These are phyloP conservation scores for Micronisus gabar DNA, from an alignment of 2,113 vertebrate genomes.

Conservation along the genomic window DNA sequence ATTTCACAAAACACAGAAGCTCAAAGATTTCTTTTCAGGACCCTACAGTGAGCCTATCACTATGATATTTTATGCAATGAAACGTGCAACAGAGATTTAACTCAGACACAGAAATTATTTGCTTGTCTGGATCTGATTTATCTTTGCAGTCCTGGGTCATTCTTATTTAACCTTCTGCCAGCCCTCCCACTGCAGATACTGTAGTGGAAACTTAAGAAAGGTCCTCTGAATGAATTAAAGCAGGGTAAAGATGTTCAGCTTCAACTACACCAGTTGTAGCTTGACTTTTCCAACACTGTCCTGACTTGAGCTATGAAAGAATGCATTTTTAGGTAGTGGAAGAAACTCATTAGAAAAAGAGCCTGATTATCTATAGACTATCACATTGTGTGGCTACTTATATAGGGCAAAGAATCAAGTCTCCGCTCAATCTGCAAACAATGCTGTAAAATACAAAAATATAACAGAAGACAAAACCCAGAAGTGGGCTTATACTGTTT, in stretches of 20 bases:
- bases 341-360: neutral
- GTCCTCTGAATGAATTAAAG: neutral
- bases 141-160: neutral
- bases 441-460: neutral
- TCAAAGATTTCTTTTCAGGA: neutral
- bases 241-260: neutral
- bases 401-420: neutral
- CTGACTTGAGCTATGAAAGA: neutral
- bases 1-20: neutral
- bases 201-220: neutral
- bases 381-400: neutral
- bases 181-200: neutral
- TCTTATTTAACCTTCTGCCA: neutral
- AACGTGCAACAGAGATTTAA: neutral
- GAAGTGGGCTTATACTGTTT: neutral
- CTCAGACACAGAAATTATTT: neutral
- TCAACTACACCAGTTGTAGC: neutral
- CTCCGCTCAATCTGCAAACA: neutral
- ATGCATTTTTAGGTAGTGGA: neutral
- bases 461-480: neutral
- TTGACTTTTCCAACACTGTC: neutral
- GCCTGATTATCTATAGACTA: neutral
- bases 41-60: neutral
- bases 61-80: neutral
- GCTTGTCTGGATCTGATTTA: neutral